Base-by-base conservation (phyloP, 2,888 invertebrate species). In the Lasioglossum lativentre region DNA sequence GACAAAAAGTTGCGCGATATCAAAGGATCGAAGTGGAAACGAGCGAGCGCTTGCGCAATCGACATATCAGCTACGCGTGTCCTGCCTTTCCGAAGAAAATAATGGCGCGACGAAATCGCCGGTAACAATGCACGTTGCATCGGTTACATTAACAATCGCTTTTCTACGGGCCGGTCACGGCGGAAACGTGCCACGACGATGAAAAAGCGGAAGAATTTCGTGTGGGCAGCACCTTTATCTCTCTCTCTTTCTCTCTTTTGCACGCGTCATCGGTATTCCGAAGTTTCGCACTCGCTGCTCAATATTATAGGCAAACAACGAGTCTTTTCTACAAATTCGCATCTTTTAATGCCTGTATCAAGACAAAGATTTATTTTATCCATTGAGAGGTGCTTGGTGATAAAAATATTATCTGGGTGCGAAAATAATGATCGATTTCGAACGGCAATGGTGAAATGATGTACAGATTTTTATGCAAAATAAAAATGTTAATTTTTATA, bases 1-100 rank as follows among this genome's bases (percentile, higher is more conserved):
- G 87, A 90, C 90, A 90, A 90, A 89, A n/a, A n/a, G n/a, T 90
- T 86, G 74, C 83, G 30, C 66, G 81, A 78, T 86, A 80, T 86
- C 87, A 47, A 66, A 66, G 75, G 79, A 83, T 82, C 70, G 68
- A 85, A 80, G 79, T 68, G 52, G 71, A 52, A 38, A 70, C 42
- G 30, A 40, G 70, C 56, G 27, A 68, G 38, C 27, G 5, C 8
- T 86, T 85, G 87, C 81, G 82, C 80, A 80, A 89, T 70, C 38
- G 71, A 76, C 82, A 86, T 86, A 88, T 89, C 73, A 38, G 23
- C 66, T 71, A 45, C 82, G 38, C n/a, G 66, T 74, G 77, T 70
- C 68, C 47, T 89, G 78, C 45, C 78, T 68, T 42, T 52, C 56
- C 52, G 40, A 68, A 14, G 88, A 72, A 82, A 82, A 59, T 75